These are phyloP conservation scores for Dolomedes plantarius DNA, from an alignment of 2,888 invertebrate genomes.

Conservation along the genomic window DNA sequence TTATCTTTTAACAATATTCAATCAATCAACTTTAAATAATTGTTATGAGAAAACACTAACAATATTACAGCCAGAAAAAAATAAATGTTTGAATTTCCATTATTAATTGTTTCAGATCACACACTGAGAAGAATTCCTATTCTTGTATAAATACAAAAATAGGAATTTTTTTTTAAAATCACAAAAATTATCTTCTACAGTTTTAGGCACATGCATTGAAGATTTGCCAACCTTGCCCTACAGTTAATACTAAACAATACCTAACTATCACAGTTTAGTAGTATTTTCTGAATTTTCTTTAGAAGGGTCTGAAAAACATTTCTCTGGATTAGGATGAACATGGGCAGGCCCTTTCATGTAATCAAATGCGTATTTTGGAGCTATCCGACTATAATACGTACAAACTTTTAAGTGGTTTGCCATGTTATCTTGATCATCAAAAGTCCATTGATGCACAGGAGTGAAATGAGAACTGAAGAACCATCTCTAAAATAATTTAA, in stretches of 20 bases:
- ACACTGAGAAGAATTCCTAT: too few species aligned
- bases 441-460: conserved; percentile 77
- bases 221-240: background rate
- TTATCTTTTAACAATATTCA: too few species aligned
- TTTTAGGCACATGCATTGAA: background rate
- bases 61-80: too few species aligned
- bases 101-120: too few species aligned
- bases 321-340: conserved; percentile 29
- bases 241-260: background rate
- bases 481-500: conserved; percentile 75
- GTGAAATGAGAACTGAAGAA: conserved; percentile 78
- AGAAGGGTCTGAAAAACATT: conserved; percentile 36
- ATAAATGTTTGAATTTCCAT: too few species aligned
- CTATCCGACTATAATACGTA: conserved; percentile 74
- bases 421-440: conserved; percentile 75
- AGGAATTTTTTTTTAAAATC: too few species aligned
- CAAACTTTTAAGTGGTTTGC: conserved; percentile 77
- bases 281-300: conserved; percentile 46
- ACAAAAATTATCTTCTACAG: too few species aligned
- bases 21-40: too few species aligned
- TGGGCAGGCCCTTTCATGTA: conserved; percentile 30
- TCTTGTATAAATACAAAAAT: too few species aligned
- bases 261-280: conserved; percentile 61
- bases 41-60: too few species aligned
- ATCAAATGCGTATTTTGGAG: conserved; percentile 40